Conservation (phyloP, 2,797 vertebrate genomes). For the Thaleichthys pacificus region DNA sequence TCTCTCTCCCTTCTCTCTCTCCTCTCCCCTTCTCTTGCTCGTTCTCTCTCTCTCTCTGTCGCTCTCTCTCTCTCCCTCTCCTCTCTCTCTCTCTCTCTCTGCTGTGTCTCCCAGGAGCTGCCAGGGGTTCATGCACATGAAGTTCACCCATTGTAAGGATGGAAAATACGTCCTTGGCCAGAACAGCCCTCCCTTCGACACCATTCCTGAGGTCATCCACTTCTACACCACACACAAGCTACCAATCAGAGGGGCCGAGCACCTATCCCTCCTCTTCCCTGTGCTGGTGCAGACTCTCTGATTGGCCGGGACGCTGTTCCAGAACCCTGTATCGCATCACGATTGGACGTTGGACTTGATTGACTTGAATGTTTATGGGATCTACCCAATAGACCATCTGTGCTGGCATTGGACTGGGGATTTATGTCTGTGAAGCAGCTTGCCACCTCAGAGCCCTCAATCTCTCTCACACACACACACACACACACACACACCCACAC, state of each 20-base stretch:
- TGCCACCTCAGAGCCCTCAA: neutral
- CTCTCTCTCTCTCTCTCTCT: conserved; percentile 60
- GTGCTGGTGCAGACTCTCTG: conserved; percentile 80
- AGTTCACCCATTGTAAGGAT: conserved; percentile 77
- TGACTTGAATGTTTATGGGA: conserved; percentile 49
- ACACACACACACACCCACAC: neutral
- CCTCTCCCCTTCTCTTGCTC: conserved; percentile 9
- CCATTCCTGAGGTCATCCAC: conserved; percentile 83
- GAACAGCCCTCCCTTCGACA: conserved; percentile 84
- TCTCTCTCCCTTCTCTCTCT: conserved; percentile 17
- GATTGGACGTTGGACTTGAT: conserved; percentile 34
- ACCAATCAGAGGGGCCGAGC: conserved; percentile 83
- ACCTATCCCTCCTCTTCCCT: conserved; percentile 84
- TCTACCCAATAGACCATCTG: conserved; percentile 13
- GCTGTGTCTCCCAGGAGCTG: conserved; percentile 76
- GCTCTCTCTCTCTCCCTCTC: conserved; percentile 85
- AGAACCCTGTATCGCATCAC: conserved; percentile 22
- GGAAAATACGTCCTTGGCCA: conserved; percentile 81
- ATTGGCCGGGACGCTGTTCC: conserved; percentile 26
- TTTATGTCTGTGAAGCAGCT: conserved; percentile 28
- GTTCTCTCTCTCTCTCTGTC: conserved; percentile 66
- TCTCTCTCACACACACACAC: too few species aligned
- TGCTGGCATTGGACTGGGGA: conserved; percentile 21
- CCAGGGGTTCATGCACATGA: conserved; percentile 91
- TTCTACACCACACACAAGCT: conserved; percentile 84